These are phyloP conservation scores for Propithecus perrieri DNA, from an alignment of 2,797 vertebrate species.

Conservation along the genomic window DNA sequence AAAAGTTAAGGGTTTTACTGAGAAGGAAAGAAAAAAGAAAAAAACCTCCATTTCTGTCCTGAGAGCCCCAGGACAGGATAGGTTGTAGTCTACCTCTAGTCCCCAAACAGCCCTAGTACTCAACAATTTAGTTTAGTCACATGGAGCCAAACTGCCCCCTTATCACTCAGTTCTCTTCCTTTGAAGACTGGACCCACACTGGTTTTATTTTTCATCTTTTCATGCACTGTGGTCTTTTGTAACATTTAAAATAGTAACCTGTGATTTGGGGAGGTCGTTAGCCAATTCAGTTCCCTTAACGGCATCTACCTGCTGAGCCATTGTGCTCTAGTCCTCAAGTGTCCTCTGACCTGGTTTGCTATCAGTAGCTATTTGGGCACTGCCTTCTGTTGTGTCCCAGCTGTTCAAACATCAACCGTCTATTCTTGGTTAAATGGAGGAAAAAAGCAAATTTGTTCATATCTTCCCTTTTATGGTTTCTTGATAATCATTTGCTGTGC, in stretches of 20 bases:
- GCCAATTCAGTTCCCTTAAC: not conserved
- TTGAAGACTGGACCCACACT: conserved; percentile 50
- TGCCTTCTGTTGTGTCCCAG: not conserved
- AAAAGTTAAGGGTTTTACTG: conserved; percentile 30
- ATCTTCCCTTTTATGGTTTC: not conserved
- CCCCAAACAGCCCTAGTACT: not conserved
- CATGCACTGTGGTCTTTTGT: not conserved
- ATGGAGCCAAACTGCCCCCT: not conserved
- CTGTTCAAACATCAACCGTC: not conserved
- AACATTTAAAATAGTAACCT: conserved; percentile 67
- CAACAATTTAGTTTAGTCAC: not conserved
- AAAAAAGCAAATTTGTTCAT: not conserved
- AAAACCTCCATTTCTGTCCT: not conserved
- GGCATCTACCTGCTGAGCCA: conserved; percentile 9
- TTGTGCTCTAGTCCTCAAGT: not conserved
- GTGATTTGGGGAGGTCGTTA: conserved; percentile 57
- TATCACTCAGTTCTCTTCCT: not conserved
- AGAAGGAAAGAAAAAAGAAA: not conserved
- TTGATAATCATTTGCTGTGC: not conserved
- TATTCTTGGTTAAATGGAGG: conserved; percentile 30
- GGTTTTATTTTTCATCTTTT: conserved; percentile 60
- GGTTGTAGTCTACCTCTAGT: not conserved
- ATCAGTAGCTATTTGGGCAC: not conserved
- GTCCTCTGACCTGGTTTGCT: conserved; percentile 50
- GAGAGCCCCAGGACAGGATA: conserved; percentile 13